These are phyloP conservation scores for Rhinophrynus dorsalis DNA, from an alignment of 2,797 vertebrate genomes.

Conservation along the genomic window DNA sequence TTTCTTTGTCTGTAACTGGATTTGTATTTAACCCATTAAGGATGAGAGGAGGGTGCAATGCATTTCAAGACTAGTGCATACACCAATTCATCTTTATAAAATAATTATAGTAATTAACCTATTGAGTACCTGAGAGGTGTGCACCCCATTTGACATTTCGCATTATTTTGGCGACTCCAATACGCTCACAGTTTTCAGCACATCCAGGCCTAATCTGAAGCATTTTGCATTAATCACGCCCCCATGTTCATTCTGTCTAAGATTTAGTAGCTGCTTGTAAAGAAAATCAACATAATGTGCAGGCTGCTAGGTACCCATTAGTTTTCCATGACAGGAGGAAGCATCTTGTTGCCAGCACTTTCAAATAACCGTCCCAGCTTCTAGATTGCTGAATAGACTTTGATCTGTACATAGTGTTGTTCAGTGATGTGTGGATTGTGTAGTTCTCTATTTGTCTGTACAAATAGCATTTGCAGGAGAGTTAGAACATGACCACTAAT, in stretches of 20 bases:
- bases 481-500: too few species aligned
- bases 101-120: too few species aligned
- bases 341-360: conserved; percentile 1
- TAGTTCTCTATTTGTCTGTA: not conserved
- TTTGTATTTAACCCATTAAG: too few species aligned
- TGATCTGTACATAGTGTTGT: conserved; percentile 1
- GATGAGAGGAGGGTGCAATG: too few species aligned
- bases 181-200: too few species aligned
- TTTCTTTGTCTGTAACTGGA: too few species aligned
- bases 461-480: too few species aligned
- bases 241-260: not conserved
- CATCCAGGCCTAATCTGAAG: not conserved
- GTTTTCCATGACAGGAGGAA: not conserved
- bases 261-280: not conserved
- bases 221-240: not conserved
- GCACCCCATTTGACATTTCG: too few species aligned
- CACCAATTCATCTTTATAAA: too few species aligned
- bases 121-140: too few species aligned
- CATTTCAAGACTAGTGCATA: too few species aligned
- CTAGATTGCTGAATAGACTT: not conserved
- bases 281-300: conserved; percentile 1
- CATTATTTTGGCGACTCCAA: too few species aligned
- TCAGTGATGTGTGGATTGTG: not conserved
- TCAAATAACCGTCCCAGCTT: conserved; percentile 3
- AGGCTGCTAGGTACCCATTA: conserved; percentile 3